phyloP scores from a whole-genome alignment of 2,113 vertebrate genomes.

The Platichthys stellatus region DNA sequence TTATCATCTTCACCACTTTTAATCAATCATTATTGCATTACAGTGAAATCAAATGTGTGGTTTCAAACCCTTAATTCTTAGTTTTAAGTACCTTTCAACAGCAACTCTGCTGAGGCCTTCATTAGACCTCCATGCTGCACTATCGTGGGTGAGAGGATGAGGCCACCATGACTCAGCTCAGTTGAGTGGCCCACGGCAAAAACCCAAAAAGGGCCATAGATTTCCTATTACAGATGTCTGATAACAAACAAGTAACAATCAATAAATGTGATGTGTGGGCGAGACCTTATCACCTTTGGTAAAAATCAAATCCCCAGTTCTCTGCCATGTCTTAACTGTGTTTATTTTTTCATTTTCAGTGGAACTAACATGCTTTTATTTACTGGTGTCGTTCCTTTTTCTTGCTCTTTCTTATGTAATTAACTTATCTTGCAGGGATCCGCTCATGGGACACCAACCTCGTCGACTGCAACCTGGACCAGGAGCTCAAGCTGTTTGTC shows the following conservation, averaged over 20 bases:
- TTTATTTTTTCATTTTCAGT: not conserved
- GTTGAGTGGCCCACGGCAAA: constrained; percentile 20
- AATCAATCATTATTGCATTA: not conserved
- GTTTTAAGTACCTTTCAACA: not conserved
- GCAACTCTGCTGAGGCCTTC: not conserved
- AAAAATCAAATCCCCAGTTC: constrained; percentile 19
- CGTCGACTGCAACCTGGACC: constrained; percentile 95
- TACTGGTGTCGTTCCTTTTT: not conserved
- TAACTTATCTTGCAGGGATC: constrained; percentile 85
- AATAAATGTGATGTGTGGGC: not conserved
- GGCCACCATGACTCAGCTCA: constrained; percentile 63
- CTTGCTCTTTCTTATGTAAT: not conserved
- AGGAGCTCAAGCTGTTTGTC: constrained; percentile 98
- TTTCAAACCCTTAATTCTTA: not conserved
- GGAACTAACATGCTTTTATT: not conserved
- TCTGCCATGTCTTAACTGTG: too few relatives aligned
- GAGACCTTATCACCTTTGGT: constrained; percentile 6
- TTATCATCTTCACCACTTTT: not conserved
- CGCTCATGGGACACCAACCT: constrained; percentile 97
- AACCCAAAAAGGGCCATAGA: constrained; percentile 58
- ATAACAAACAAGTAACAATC: constrained; percentile 45
- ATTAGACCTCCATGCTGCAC: not conserved
- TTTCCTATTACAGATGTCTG: constrained; percentile 73
- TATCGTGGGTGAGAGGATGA: not conserved
- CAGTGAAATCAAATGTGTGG: not conserved